Evolutionary conservation across 2,797 vertebrate species (phyloP).

Genomic region (Sus cebifrons): DNA sequence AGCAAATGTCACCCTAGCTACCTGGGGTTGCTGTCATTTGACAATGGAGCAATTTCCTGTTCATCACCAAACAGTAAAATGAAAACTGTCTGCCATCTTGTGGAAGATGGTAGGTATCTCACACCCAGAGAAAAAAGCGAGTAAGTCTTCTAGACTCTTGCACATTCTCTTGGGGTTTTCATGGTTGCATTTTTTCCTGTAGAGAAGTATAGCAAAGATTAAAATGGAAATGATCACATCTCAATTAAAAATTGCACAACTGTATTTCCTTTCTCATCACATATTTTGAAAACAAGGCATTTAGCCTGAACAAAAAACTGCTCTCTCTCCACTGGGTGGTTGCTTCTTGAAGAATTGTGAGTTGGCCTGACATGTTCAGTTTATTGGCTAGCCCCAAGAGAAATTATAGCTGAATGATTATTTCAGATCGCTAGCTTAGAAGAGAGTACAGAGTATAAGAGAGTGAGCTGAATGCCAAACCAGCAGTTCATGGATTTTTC

Average conservation of each 20-base stretch:
- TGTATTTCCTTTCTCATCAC: constrained; percentile 26
- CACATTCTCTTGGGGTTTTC: neutral
- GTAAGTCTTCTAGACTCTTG: neutral
- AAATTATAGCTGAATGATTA: constrained; percentile 43
- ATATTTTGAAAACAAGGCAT: constrained; percentile 51
- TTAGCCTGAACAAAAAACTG: neutral
- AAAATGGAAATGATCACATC: constrained; percentile 71
- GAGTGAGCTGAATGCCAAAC: constrained; percentile 42
- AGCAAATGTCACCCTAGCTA: constrained; percentile 98
- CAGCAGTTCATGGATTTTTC: constrained; percentile 67
- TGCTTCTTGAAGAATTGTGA: constrained; percentile 21
- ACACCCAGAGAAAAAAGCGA: constrained; percentile 58
- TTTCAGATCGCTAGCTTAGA: constrained; percentile 55
- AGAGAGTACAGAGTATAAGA: constrained; percentile 45
- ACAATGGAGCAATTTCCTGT: constrained; percentile 91
- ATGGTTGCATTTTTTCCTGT: neutral
- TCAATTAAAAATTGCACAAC: constrained; percentile 58
- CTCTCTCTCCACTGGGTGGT: constrained; percentile 26
- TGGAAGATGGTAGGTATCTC: constrained; percentile 90
- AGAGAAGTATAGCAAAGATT: constrained; percentile 60
- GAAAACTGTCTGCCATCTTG: constrained; percentile 96
- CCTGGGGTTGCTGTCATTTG: constrained; percentile 95
- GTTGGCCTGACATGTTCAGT: neutral
- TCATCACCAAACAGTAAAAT: constrained; percentile 81
- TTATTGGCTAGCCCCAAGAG: constrained; percentile 60